Conservation (phyloP, 2,797 vertebrate genomes). For the Fratercula arctica region DNA sequence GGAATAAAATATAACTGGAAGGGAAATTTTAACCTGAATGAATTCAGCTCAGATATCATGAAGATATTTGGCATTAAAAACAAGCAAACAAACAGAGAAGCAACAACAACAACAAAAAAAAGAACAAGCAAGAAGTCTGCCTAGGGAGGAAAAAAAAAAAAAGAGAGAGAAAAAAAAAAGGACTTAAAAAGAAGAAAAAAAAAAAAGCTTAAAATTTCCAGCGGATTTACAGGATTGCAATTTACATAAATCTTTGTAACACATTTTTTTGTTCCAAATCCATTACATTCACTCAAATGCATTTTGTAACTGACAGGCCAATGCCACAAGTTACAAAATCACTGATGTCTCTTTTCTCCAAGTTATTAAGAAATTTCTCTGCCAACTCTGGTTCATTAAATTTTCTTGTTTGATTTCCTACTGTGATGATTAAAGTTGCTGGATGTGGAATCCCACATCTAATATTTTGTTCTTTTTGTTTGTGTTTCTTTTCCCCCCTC, state of each 20-base stretch:
- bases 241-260: slow-evolving; percentile 2
- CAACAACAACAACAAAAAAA: not conserved
- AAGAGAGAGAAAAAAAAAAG: too few species aligned
- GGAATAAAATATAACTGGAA: not conserved
- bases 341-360: not conserved
- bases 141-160: rapidly evolving
- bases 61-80: not conserved
- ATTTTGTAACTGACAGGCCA: not conserved
- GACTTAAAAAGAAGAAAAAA: not conserved
- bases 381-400: not conserved
- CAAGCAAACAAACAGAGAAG: not conserved
- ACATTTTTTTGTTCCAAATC: not conserved
- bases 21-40: not conserved
- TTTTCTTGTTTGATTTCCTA: slow-evolving; percentile 31
- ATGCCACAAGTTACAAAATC: not conserved
- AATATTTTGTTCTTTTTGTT: not conserved
- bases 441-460: not conserved
- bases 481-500: rapidly evolving
- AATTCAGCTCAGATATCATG: not conserved
- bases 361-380: slow-evolving; percentile 21
- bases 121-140: rapidly evolving
- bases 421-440: slow-evolving; percentile 18
- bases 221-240: not conserved
- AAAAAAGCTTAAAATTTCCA: not conserved
- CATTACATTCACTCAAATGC: not conserved